These are phyloP conservation scores for Lemur catta DNA, from an alignment of 2,797 vertebrate species.

Conservation along the genomic window DNA sequence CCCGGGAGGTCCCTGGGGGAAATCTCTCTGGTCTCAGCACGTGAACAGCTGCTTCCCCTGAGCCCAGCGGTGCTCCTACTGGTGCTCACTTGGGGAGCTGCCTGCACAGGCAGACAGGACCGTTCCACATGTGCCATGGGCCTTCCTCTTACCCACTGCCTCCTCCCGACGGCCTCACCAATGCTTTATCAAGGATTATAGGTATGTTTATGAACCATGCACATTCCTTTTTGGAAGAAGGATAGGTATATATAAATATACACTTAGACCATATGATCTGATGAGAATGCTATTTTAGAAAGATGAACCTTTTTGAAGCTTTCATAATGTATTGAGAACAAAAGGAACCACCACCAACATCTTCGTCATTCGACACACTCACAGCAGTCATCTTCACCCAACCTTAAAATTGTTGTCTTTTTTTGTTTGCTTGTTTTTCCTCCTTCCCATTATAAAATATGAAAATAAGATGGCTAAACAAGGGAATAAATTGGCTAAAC, in stretches of 20 bases:
- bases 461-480: background rate
- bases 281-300: slow-evolving; percentile 28
- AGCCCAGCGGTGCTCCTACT: accelerated
- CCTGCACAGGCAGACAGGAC: background rate
- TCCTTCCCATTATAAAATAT: background rate
- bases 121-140: accelerated
- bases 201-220: background rate
- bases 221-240: background rate
- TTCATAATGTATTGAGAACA: background rate
- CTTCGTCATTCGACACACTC: background rate
- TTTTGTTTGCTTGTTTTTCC: background rate
- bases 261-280: background rate
- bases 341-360: background rate
- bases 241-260: background rate
- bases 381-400: background rate
- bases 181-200: background rate
- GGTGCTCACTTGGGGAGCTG: background rate
- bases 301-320: background rate
- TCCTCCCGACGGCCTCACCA: background rate
- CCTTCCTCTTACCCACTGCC: background rate
- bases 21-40: background rate
- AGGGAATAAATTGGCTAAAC: background rate
- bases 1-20: background rate
- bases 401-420: background rate
- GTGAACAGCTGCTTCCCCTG: background rate